Base-by-base conservation (phyloP, 2,797 vertebrate species). In the Agapornis canus region DNA sequence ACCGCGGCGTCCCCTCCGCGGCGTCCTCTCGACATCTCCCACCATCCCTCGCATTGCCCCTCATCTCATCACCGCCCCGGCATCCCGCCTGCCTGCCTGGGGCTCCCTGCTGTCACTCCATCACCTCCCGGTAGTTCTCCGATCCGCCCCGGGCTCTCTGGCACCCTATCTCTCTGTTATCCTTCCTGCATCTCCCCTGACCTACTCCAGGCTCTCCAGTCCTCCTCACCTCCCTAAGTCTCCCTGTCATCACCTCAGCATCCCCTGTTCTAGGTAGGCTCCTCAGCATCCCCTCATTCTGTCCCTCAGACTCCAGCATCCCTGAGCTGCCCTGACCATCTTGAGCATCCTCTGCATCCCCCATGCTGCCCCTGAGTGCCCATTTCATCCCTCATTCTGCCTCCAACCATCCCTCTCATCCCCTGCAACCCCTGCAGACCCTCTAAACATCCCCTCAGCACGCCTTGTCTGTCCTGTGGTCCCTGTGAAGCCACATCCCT, bases 401-500 rank as follows among this genome's bases (percentile, higher is more conserved):
- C 31, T n/a, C 56, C 71, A 22, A 42, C 54, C 54, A 32, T 43
- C 65, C 22, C 31, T 70, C 65, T 39, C 77, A 60, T 56, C 18
- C 48, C 32, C 27, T 16, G 63, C 66, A 40, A 63, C 40, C 29
- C 57, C 17, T 10, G 26, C 51, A 39, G 39, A 32, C 35, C 9
- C 20, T 37, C 37, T 7, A 42, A 61, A 42, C 63, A 51, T 16
- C 37, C 59, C 60, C 54, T 47, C 43, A 29, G 54, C 52, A 32
- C 3, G 13, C n/a, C n/a, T 2, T 2, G 39, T 6, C 7, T 31
- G 19, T 77, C 51, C 78, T 9, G 3, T 0, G 23, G 5, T 63
- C 23, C 32, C 70, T 2, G 4, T 22, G 51, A 69, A 37, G 23
- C 52, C 8, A 2, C 48, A 31, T 25, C 65, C 5, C 11, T 59